Evolutionary conservation across 2,797 vertebrate species (phyloP).

Genomic region (Taenioides sp.): DNA sequence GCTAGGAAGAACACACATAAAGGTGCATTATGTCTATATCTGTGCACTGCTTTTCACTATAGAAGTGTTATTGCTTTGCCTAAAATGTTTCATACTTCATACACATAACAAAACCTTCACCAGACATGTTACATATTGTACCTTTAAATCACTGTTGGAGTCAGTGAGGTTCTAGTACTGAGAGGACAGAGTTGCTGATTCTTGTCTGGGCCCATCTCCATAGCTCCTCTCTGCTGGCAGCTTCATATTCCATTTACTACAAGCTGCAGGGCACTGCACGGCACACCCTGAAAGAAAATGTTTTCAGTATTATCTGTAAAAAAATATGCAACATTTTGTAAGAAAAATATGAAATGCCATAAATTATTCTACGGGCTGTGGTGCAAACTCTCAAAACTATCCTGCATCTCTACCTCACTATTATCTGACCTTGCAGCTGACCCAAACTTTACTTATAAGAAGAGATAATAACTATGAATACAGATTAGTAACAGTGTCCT

Average conservation of each 20-base stretch:
- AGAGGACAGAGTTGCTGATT: constrained; percentile 24
- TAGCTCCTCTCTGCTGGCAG: constrained; percentile 33
- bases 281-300: constrained; percentile 44
- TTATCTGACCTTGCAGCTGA: not conserved
- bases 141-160: not conserved
- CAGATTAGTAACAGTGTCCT: not conserved
- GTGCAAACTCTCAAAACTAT: no score
- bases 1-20: no score
- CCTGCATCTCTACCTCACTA: not conserved
- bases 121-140: no score
- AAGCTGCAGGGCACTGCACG: constrained; percentile 37
- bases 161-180: constrained; percentile 14
- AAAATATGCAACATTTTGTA: not conserved
- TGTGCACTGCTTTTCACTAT: no score
- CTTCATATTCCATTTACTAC: constrained; percentile 19
- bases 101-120: no score
- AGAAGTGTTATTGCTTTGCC: no score
- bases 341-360: not conserved
- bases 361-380: not conserved
- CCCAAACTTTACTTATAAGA: not conserved
- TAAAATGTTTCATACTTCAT: no score
- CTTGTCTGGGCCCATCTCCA: constrained; percentile 49
- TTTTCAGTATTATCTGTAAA: not conserved
- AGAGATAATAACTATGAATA: not conserved
- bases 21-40: no score